Percentiles rank a stretch among this genome's conserved stretches.
These are phyloP conservation scores for Belgica antarctica DNA, from an alignment of 2,888 invertebrate genomes.

Conservation along the genomic window DNA sequence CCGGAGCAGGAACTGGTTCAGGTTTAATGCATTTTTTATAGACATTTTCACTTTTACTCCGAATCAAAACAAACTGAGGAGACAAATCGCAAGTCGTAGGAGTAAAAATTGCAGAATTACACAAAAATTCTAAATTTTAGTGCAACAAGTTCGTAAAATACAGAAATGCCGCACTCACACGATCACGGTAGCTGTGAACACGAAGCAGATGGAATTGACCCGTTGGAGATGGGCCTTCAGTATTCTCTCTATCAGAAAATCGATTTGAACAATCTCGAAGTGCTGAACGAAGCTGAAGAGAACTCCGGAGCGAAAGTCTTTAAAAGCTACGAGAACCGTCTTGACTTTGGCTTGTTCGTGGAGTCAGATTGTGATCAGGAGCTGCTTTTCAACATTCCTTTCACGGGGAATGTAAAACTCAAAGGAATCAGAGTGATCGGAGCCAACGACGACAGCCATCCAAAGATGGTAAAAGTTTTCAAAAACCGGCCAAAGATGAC, in stretches of 20 bases:
- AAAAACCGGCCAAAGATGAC: slow-evolving; percentile 93
- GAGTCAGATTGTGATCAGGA: slow-evolving; percentile 97
- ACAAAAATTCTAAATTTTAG: background rate
- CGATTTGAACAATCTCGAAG: slow-evolving; percentile 80
- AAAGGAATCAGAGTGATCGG: slow-evolving; percentile 91
- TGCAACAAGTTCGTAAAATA: background rate
- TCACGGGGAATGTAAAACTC: slow-evolving; percentile 91
- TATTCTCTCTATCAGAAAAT: slow-evolving; percentile 75
- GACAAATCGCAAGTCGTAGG: background rate
- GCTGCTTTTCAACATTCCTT: slow-evolving; percentile 93
- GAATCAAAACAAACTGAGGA: background rate
- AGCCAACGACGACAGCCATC: slow-evolving; percentile 83
- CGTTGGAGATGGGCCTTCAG: slow-evolving; percentile 54
- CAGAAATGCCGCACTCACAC: slow-evolving; percentile 50
- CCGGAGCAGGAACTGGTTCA: slow-evolving; percentile 69
- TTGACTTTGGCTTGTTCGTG: slow-evolving; percentile 79
- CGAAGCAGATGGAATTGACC: slow-evolving; percentile 53
- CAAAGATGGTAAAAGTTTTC: slow-evolving; percentile 82
- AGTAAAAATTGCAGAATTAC: background rate
- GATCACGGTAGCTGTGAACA: slow-evolving; percentile 51
- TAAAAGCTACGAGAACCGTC: slow-evolving; percentile 85
- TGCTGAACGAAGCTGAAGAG: slow-evolving; percentile 84
- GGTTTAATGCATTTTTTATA: slow-evolving; percentile 9
- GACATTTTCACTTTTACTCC: slow-evolving; percentile 9
- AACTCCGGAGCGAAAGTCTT: slow-evolving; percentile 87